A percentile compares a stretch with the other conserved stretches of the same genome.
Conservation (phyloP, 1,140 invertebrate species). For the Trichonephila inaurata region DNA sequence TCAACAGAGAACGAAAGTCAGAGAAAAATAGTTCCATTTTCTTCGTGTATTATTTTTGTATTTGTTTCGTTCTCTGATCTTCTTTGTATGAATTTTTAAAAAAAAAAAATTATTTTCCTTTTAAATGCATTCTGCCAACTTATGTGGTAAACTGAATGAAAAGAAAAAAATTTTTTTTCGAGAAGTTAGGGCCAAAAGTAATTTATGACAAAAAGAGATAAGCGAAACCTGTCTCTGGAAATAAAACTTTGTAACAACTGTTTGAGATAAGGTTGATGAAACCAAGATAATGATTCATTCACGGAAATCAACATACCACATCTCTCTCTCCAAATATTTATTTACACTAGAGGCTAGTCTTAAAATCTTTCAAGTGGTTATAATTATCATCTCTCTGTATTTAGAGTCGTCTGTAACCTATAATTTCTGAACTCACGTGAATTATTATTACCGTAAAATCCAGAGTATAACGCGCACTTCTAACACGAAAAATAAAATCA, state of each 20-base stretch:
- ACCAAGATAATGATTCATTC: not conserved
- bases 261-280: not conserved
- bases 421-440: too few relatives aligned
- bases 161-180: not conserved
- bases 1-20: not conserved
- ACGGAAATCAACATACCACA: too few relatives aligned
- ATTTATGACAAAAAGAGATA: conserved; percentile 13
- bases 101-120: not conserved
- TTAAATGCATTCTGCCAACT: not conserved
- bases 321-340: too few relatives aligned
- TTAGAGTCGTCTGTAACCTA: too few relatives aligned
- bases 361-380: too few relatives aligned
- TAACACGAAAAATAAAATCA: too few relatives aligned
- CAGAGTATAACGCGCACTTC: too few relatives aligned
- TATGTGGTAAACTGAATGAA: conserved; percentile 12
- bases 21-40: not conserved
- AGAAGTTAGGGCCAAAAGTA: conserved; percentile 2
- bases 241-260: conserved; percentile 19
- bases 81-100: not conserved
- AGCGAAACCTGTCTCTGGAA: not conserved
- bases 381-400: too few relatives aligned
- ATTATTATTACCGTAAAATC: too few relatives aligned
- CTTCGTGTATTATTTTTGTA: not conserved
- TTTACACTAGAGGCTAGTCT: too few relatives aligned
- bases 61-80: not conserved